Base-by-base conservation (phyloP, 2,888 invertebrate genomes). In the Nomada flava region DNA sequence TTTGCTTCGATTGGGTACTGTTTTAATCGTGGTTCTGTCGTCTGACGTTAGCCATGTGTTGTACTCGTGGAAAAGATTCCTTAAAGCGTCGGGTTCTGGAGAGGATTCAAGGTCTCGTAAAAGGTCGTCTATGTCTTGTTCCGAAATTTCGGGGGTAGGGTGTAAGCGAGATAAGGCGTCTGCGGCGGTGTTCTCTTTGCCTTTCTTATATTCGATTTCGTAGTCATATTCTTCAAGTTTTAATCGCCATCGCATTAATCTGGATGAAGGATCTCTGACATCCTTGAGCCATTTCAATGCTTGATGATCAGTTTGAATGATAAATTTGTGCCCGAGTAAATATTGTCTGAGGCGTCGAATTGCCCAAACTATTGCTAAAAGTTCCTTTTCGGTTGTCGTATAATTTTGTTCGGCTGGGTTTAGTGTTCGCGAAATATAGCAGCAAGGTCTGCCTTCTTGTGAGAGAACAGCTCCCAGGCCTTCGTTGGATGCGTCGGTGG, bases 281-380 rank as follows among this genome's bases (percentile, higher is more conserved):
- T 50, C 15, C 4, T 60, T 47, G 2, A 70, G n/a, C 50, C 70
- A 70, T 10, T 13, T 26, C 1, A 60, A 18, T 0, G 50, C 59
- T 50, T 60, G 26, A 13, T 70, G 29, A 10, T 70, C 69, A 10
- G 59, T 70, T 18, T 29, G 69, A 2, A 59, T 69, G 10, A 59
- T n/a, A 11, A 47, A 59, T 18, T 47, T 57, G 26, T n/a, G 7
- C 11, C 69, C 69, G 9, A 69, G 26, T 11, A 69, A 3, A 5
- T 69, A 59, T 69, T 69, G 59, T n/a, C 26, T 26, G 2, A 69
- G n/a, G 23, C 69, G 10, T 15, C 29, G 57, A 0, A 47, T 59
- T 1, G 69, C 13, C 69, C 69, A 69, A 2, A 69, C 69, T 2
- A 59, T 69, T 13, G 59, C 69, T 1, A 69, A 23, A 18, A 60